Evolutionary conservation across 2,113 vertebrate species (phyloP).

Genomic region (Peromyscus maniculatus): DNA sequence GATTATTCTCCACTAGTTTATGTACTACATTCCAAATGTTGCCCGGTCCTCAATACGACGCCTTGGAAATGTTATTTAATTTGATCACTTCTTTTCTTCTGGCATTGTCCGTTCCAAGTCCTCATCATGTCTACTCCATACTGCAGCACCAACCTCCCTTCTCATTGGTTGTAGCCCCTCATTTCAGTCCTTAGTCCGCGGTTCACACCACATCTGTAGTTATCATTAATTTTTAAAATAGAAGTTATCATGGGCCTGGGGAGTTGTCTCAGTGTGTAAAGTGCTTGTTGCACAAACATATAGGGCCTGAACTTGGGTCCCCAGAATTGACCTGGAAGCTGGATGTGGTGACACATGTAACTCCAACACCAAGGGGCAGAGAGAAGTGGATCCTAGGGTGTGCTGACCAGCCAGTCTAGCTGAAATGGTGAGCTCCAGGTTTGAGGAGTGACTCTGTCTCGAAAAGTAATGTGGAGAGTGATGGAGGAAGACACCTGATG

Average conservation of each 20-base stretch:
- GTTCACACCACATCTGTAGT: not conserved
- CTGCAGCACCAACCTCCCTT: not conserved
- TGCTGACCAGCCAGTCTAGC: not conserved
- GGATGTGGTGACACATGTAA: not conserved
- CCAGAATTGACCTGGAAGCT: not conserved
- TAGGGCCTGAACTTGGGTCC: not conserved
- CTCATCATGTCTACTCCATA: not conserved
- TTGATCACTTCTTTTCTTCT: not conserved
- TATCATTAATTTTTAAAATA: not conserved
- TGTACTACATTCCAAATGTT: not conserved
- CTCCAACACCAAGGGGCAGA: not conserved
- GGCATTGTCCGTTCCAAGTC: too few species aligned
- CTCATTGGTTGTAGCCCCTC: not conserved
- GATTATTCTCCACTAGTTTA: not conserved
- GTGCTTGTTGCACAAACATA: not conserved
- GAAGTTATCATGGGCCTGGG: not conserved
- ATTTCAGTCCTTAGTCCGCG: not conserved
- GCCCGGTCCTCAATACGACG: too few species aligned
- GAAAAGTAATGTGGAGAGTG: not conserved
- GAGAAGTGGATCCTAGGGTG: not conserved
- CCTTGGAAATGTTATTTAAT: not conserved
- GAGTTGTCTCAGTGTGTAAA: not conserved
- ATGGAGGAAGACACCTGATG: not conserved
- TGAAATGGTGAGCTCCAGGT: not conserved
- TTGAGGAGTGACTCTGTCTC: not conserved